phyloP scores from a whole-genome alignment of 2,797 vertebrate species.

The Notamacropus eugenii region DNA sequence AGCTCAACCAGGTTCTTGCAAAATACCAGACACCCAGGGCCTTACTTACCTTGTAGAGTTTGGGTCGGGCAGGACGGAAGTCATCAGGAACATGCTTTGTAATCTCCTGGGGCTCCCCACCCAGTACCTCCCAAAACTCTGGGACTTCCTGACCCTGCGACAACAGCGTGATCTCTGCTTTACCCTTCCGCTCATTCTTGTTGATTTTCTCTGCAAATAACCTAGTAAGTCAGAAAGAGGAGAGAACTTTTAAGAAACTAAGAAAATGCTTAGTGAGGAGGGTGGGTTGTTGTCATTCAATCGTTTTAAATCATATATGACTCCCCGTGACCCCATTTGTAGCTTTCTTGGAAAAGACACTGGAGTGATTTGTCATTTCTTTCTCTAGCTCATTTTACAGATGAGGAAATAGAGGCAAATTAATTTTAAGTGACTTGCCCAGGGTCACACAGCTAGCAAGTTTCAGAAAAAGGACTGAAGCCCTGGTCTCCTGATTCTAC shows the following conservation, averaged over 20 bases:
- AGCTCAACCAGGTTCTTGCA: not conserved
- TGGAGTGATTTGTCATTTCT: not conserved
- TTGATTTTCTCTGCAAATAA: conserved; percentile 98
- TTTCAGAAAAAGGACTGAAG: no score
- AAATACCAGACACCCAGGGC: not conserved
- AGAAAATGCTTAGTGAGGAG: no score
- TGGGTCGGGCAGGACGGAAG: conserved; percentile 92
- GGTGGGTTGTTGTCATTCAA: not conserved
- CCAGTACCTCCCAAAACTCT: conserved; percentile 93
- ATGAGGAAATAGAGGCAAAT: not conserved
- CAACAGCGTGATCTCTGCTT: conserved; percentile 92
- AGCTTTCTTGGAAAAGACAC: not conserved
- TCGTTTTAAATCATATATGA: not conserved
- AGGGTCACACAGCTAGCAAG: not conserved
- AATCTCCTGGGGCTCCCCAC: conserved; percentile 95
- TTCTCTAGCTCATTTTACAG: not conserved
- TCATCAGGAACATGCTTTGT: conserved; percentile 93
- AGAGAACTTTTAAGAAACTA: no score
- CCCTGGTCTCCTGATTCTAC: no score
- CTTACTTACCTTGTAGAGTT: conserved; percentile 95
- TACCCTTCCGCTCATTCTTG: conserved; percentile 97
- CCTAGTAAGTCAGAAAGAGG: conserved; percentile 76
- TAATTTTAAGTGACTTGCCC: not conserved
- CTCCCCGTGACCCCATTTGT: not conserved
- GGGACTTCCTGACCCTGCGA: conserved; percentile 90